Percentiles rank a stretch among this genome's conserved stretches.
These are phyloP conservation scores for Apostichopus parvimensis DNA, from an alignment of 35 echinoderm and acorn worm species.

Conservation along the genomic window DNA sequence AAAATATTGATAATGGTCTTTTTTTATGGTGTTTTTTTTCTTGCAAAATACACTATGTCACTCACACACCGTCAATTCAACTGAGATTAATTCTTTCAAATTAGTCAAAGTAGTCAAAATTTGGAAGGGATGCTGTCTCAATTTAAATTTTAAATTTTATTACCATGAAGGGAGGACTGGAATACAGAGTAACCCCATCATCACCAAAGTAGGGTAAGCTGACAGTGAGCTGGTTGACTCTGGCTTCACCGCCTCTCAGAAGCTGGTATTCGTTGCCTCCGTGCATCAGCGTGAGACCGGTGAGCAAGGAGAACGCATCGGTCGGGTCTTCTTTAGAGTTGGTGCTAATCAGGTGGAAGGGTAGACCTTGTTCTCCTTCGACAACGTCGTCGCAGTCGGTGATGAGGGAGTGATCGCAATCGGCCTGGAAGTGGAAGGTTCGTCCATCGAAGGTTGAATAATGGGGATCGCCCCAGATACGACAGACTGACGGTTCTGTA, in stretches of 20 bases:
- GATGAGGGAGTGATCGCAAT: conserved; percentile 68
- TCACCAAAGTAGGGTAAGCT: conserved; percentile 45
- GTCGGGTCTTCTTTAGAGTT: conserved; percentile 64
- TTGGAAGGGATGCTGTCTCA: background rate
- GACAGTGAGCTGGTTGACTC: conserved; percentile 56
- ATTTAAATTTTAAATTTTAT: background rate
- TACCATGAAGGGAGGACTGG: conserved; percentile 48
- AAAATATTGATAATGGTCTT: too few species aligned
- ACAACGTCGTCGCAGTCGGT: conserved; percentile 20
- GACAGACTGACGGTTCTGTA: conserved; percentile 65
- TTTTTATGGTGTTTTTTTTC: too few species aligned
- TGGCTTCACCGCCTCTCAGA: conserved; percentile 33
- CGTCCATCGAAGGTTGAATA: conserved; percentile 74
- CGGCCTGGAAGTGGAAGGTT: conserved; percentile 71
- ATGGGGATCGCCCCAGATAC: conserved; percentile 81
- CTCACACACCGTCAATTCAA: too few species aligned
- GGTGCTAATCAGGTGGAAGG: conserved; percentile 70
- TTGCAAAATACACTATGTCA: too few species aligned
- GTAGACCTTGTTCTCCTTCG: background rate
- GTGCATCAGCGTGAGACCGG: conserved; percentile 50
- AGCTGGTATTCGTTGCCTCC: conserved; percentile 55
- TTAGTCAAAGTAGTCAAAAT: too few species aligned
- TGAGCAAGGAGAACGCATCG: conserved; percentile 46
- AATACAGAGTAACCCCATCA: conserved; percentile 27
- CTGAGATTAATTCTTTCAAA: too few species aligned